phyloP scores from a whole-genome alignment of 2,888 invertebrate genomes.

The Galeopsomyia nigrocyanea region DNA sequence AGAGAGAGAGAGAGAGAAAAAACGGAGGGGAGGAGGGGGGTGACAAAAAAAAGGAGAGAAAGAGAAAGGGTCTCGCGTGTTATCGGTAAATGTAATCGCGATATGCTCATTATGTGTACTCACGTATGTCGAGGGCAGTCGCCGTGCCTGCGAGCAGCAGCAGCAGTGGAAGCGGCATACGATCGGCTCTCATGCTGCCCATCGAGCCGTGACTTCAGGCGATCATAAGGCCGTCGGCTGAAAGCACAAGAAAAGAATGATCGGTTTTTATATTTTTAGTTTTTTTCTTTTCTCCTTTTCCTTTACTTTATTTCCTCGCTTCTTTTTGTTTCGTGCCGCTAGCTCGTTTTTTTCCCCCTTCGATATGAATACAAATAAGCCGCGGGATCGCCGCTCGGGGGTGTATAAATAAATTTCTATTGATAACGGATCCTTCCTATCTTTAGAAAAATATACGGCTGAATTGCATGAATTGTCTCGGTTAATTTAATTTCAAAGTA shows the following conservation, averaged over 20 bases:
- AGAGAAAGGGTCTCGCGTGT: no score
- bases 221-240: conserved; percentile 57
- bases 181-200: conserved; percentile 65
- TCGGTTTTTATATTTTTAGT: not conserved
- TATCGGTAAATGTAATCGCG: conserved; percentile 48
- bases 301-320: no score
- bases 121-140: conserved; percentile 60
- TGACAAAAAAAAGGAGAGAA: not conserved
- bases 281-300: no score
- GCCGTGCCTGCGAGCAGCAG: conserved; percentile 47
- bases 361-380: not conserved
- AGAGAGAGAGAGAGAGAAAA: no score
- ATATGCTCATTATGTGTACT: conserved; percentile 53
- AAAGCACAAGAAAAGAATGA: conserved; percentile 43
- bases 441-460: no score
- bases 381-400: no score
- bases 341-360: conserved; percentile 5
- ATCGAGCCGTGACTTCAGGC: conserved; percentile 60
- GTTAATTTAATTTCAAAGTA: no score
- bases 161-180: conserved; percentile 44
- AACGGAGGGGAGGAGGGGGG: no score
- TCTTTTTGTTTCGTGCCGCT: not conserved
- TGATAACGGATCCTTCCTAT: no score
- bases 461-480: no score
- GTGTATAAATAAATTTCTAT: no score